These are phyloP conservation scores for Eulemur rufifrons DNA, from an alignment of 2,113 vertebrate species.

Conservation along the genomic window DNA sequence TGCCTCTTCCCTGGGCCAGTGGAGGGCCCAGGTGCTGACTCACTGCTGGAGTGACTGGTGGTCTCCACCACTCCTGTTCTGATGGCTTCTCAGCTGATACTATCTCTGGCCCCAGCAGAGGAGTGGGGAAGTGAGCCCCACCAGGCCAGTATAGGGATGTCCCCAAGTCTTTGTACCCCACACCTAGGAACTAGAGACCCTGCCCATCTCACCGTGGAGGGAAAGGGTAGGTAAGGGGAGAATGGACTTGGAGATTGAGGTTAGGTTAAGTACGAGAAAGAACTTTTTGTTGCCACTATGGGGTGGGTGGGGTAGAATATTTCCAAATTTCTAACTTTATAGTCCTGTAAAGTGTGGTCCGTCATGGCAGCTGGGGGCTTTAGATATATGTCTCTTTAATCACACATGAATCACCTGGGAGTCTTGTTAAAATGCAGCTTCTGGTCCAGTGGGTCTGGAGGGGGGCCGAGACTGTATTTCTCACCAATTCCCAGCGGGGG, in stretches of 20 bases:
- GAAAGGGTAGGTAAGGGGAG: not conserved
- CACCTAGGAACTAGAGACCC: not conserved
- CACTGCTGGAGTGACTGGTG: not conserved
- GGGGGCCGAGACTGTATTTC: not conserved
- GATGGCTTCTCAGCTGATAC: not conserved
- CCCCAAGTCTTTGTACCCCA: not conserved
- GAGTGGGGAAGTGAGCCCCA: not conserved
- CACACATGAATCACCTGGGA: not conserved
- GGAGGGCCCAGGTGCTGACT: not conserved
- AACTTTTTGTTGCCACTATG: not conserved
- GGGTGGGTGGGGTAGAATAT: fast-evolving
- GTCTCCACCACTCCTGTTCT: not conserved
- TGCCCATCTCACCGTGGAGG: not conserved
- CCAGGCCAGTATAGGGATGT: not conserved
- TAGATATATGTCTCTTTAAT: not conserved
- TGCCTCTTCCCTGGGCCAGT: not conserved
- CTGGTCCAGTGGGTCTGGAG: not conserved
- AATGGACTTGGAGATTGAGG: not conserved
- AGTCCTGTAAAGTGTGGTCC: not conserved
- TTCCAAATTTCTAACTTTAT: not conserved
- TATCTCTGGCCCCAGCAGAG: not conserved
- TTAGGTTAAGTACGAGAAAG: not conserved
- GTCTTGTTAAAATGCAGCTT: not conserved
- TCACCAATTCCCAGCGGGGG: not conserved
- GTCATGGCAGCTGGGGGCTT: not conserved